Base-by-base conservation (phyloP, 2,797 vertebrate genomes). In the Tinamus major region DNA sequence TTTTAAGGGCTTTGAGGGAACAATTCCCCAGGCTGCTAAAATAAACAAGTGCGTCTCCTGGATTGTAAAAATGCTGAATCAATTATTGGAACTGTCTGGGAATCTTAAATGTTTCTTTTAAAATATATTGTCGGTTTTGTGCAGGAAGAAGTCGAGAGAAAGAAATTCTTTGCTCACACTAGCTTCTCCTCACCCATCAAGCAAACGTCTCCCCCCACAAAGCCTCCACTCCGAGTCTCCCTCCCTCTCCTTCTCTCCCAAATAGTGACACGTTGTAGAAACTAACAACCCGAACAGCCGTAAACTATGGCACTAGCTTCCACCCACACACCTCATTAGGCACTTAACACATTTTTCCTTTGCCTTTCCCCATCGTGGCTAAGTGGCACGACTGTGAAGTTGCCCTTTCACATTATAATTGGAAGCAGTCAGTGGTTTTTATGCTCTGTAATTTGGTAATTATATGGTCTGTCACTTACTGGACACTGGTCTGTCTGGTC, bases 261-360 rank as follows among this genome's bases (percentile, higher is more conserved):
- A 33, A 41, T 77, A 92, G 86, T 67, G 83, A 94, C 77, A 87
- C 71, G 31, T 70, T 92, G 58, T 75, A 88, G 81, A 82, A 91
- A 42, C 76, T 95, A 96, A 93, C 91, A 95, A 93, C 87, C 79
- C 83, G 91, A 95, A 93, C 95, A 31, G 8, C 81, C 24, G 3
- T 93, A 92, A 95, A 94, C 87, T 93, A 69, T 49, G 82, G 87
- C 85, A 83, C 51, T 87, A 95, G 72, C 91, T 81, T 92, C 94
- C 81, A 96, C 88, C 96, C 92, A 94, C 94, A 95, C 78, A 96
- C 91, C 94, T 97, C 97, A 96, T 97, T 96, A 97, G 96, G 75
- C 76, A 89, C 96, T 96, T 96, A 94, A 95, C 95, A 96, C 88
- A 90, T 97, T 96, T 96, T 96, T 96, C 94, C 94, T 96, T 92